Percentiles rank a stretch among this genome's conserved stretches.
Conservation (phyloP, 2,888 invertebrate species). For the Aphidoletes aphidimyza region DNA sequence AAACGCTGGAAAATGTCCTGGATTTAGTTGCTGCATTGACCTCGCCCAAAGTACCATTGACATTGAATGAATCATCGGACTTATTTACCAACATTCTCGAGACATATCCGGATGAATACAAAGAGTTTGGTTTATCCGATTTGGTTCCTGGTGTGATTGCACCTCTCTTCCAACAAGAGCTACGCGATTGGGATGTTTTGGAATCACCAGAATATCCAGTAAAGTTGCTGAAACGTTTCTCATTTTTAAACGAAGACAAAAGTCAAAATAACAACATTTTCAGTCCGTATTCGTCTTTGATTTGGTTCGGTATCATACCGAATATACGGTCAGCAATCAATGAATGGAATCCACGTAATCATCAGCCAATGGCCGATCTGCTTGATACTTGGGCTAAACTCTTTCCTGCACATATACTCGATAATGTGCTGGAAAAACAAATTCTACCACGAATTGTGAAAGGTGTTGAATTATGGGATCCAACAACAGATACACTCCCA, state of each 20-base stretch:
- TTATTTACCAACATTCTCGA: slow-evolving; percentile 67
- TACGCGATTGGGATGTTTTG: slow-evolving; percentile 84
- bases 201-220: slow-evolving; percentile 73
- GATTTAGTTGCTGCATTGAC: slow-evolving; percentile 72
- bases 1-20: slow-evolving; percentile 77
- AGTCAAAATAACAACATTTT: slow-evolving; percentile 62
- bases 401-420: slow-evolving; percentile 84
- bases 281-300: slow-evolving; percentile 80
- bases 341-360: slow-evolving; percentile 85
- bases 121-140: slow-evolving; percentile 83
- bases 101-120: slow-evolving; percentile 80
- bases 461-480: slow-evolving; percentile 93
- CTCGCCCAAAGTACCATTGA: slow-evolving; percentile 64
- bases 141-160: slow-evolving; percentile 86
- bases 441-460: slow-evolving; percentile 79
- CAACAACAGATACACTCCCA: slow-evolving; percentile 91
- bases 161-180: slow-evolving; percentile 80
- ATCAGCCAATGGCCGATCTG: slow-evolving; percentile 80
- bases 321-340: slow-evolving; percentile 73
- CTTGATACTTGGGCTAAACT: slow-evolving; percentile 84
- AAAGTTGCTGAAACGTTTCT: slow-evolving; percentile 68
- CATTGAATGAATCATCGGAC: slow-evolving; percentile 66
- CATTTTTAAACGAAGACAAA: neutral
- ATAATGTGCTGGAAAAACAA: slow-evolving; percentile 83
- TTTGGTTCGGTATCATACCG: slow-evolving; percentile 92